These are phyloP conservation scores for Noctua fimbriata DNA, from an alignment of 2,888 invertebrate genomes.

Conservation along the genomic window DNA sequence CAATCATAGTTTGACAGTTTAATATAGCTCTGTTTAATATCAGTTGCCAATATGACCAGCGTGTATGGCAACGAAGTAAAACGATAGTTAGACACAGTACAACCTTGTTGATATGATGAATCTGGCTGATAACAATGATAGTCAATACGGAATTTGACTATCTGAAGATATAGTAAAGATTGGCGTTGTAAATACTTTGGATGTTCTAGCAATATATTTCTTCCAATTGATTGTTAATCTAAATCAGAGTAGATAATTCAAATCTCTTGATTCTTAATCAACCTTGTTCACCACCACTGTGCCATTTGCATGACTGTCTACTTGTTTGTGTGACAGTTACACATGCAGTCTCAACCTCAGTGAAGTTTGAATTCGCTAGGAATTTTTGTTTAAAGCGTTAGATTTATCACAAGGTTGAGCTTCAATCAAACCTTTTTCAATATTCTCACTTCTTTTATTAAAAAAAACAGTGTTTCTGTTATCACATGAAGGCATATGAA, in stretches of 20 bases:
- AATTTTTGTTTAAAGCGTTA: background rate
- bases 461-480: background rate
- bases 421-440: background rate
- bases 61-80: slow-evolving; percentile 17
- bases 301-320: background rate
- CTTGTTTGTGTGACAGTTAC: background rate
- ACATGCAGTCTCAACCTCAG: background rate
- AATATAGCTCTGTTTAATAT: slow-evolving; percentile 57
- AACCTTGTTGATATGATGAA: slow-evolving; percentile 47
- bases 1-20: slow-evolving; percentile 61
- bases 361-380: background rate
- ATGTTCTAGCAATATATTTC: background rate
- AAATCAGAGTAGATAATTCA: background rate
- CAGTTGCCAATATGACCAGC: slow-evolving; percentile 34
- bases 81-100: slow-evolving; percentile 1
- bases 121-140: slow-evolving; percentile 34
- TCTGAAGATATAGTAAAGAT: slow-evolving; percentile 25
- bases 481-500: slow-evolving; percentile 7
- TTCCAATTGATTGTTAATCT: background rate
- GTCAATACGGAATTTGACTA: slow-evolving; percentile 33
- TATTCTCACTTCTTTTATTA: background rate
- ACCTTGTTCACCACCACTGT: no score
- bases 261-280: background rate
- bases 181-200: background rate
- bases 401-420: background rate